These are phyloP conservation scores for Melinopterus prodromus DNA, from an alignment of 2,888 invertebrate species.

Conservation along the genomic window DNA sequence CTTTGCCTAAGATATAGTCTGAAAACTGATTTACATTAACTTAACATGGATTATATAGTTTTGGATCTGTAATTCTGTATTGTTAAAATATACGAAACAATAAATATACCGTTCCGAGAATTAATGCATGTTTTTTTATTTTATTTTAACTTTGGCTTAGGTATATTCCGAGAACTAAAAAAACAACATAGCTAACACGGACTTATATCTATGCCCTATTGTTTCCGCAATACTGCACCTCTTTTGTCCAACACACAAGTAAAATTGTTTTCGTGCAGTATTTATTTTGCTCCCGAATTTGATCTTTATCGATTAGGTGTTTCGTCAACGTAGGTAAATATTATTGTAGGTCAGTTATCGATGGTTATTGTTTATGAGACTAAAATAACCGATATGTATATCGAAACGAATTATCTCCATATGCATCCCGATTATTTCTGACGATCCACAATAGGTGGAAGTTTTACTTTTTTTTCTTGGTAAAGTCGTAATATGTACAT, in stretches of 20 bases:
- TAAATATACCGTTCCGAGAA: too few species aligned
- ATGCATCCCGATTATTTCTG: background rate
- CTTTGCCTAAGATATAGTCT: too few species aligned
- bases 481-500: background rate
- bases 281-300: background rate
- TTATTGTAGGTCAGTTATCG: background rate
- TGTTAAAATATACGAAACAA: too few species aligned
- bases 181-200: background rate
- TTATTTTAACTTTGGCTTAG: too few species aligned
- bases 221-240: background rate
- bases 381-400: background rate
- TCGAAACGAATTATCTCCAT: background rate
- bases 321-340: background rate
- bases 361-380: background rate
- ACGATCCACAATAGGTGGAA: background rate
- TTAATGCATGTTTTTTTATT: too few species aligned
- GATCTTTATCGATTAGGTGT: background rate
- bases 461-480: constrained; percentile 4
- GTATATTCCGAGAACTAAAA: too few species aligned
- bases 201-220: background rate
- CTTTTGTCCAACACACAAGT: background rate
- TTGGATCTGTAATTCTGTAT: too few species aligned
- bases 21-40: too few species aligned
- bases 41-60: too few species aligned
- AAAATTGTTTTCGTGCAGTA: background rate